These are phyloP conservation scores for Rutpela maculata DNA, from an alignment of 2,888 invertebrate genomes.

Conservation along the genomic window DNA sequence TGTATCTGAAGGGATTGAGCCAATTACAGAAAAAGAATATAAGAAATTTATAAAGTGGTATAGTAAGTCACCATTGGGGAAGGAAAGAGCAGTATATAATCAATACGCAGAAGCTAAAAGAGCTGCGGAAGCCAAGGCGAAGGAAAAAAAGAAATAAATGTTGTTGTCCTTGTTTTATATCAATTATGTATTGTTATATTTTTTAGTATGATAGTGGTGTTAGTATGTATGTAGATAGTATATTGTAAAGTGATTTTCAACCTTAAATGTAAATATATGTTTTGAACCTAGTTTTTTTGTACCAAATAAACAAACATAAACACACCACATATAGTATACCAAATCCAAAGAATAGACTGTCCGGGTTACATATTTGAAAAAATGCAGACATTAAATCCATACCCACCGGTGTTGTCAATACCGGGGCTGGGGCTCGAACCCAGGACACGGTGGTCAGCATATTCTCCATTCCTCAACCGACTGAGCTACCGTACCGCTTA, in stretches of 20 bases:
- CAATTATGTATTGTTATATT: background rate
- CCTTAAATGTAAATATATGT: background rate
- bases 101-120: constrained; percentile 60
- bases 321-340: too few relatives aligned
- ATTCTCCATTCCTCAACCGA: too few relatives aligned
- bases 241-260: background rate
- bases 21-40: constrained; percentile 73
- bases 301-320: too few relatives aligned
- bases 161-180: background rate
- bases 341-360: too few relatives aligned
- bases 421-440: too few relatives aligned
- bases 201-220: background rate
- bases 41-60: constrained; percentile 76
- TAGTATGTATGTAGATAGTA: background rate
- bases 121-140: constrained; percentile 62
- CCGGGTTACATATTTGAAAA: too few relatives aligned
- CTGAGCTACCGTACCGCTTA: too few relatives aligned
- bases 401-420: too few relatives aligned
- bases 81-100: constrained; percentile 68
- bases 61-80: constrained; percentile 67
- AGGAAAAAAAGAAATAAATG: constrained; percentile 61
- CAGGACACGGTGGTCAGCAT: too few relatives aligned
- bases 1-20: constrained; percentile 65
- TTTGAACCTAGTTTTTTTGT: too few relatives aligned
- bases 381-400: too few relatives aligned